Conservation (phyloP, 2,888 invertebrate genomes). For the Cantharis flavilabris region DNA sequence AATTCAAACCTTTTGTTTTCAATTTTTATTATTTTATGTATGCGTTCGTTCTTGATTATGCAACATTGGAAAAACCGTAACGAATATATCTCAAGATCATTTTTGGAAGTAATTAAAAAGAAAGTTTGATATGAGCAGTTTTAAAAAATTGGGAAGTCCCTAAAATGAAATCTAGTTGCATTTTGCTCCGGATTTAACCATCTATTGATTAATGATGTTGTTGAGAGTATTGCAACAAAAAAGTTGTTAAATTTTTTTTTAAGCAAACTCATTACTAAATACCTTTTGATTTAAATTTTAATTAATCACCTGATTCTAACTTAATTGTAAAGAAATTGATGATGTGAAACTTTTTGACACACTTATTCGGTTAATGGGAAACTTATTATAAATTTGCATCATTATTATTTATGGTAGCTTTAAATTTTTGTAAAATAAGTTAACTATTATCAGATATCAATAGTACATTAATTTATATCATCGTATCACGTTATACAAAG, state of each 20-base stretch:
- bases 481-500: slow-evolving; percentile 3
- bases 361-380: neutral
- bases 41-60: too few relatives aligned
- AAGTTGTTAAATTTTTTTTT: neutral
- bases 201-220: neutral
- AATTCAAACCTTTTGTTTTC: too few relatives aligned
- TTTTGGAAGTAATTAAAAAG: too few relatives aligned
- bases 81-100: too few relatives aligned
- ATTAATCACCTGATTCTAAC: slow-evolving; percentile 6
- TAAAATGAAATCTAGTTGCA: neutral
- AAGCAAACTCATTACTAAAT: neutral
- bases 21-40: too few relatives aligned
- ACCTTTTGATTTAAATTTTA: slow-evolving; percentile 10
- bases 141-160: neutral
- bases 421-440: slow-evolving; percentile 1
- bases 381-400: neutral
- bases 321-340: neutral
- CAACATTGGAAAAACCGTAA: too few relatives aligned
- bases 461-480: neutral
- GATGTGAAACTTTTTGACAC: slow-evolving; percentile 8
- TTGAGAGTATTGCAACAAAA: neutral
- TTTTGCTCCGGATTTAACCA: neutral
- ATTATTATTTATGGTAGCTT: neutral
- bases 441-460: neutral
- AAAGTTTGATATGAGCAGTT: too few relatives aligned